Conservation (phyloP, 2,888 invertebrate species). For the Ommatoiulus sabulosus region DNA sequence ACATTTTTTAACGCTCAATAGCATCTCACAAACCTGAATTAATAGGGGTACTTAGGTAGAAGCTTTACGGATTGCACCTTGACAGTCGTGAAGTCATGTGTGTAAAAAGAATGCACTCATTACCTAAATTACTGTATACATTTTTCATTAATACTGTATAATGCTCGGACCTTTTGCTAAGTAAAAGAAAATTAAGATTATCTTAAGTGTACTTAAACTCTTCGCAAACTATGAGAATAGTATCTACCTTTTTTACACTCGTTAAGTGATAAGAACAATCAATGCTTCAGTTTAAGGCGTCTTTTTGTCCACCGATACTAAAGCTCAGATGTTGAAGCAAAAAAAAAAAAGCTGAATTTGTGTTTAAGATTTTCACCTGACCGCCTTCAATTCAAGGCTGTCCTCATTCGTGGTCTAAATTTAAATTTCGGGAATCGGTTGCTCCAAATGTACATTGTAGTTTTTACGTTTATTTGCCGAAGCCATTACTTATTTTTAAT, state of each 20-base stretch:
- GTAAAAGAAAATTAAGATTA: no score
- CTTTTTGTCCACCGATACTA: neutral
- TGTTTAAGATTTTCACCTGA: neutral
- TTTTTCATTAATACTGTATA: no score
- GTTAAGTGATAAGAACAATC: neutral
- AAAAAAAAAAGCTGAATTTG: neutral
- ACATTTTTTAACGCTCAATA: no score
- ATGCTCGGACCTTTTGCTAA: no score
- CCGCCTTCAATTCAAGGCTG: conserved; percentile 15
- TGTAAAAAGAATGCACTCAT: no score
- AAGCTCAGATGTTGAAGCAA: neutral
- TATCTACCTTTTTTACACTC: neutral
- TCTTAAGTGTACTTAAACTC: no score
- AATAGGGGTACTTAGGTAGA: no score
- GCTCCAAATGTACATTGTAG: neutral
- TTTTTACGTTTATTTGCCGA: neutral
- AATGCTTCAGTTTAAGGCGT: neutral
- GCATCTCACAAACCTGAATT: no score
- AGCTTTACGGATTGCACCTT: no score
- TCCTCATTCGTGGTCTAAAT: neutral
- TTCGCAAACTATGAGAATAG: no score
- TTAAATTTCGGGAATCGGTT: neutral
- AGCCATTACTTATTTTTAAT: neutral
- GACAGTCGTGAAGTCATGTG: no score
- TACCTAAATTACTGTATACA: no score